Evolutionary conservation across 2,113 vertebrate species (phyloP).

Genomic region (Festucalex cinctus): DNA sequence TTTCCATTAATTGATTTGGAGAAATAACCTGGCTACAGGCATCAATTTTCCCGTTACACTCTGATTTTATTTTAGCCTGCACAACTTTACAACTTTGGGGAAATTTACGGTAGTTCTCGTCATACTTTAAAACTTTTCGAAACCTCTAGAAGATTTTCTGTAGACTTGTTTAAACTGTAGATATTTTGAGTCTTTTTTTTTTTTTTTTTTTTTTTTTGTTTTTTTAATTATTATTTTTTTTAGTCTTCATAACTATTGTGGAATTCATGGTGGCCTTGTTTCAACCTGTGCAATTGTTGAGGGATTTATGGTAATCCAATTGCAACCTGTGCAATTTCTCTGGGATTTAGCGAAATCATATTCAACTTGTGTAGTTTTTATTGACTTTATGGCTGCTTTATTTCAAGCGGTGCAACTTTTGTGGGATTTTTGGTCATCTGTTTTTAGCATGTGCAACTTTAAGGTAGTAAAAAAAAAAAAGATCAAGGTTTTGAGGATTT

Average conservation of each 20-base stretch:
- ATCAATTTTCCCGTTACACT: neutral
- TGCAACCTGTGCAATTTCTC: neutral
- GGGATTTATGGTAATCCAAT: neutral
- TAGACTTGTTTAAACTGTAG: neutral
- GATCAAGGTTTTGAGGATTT: neutral
- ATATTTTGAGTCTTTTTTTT: neutral
- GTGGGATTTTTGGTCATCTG: neutral
- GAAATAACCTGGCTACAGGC: neutral
- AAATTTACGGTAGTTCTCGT: neutral
- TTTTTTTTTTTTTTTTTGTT: too few species aligned
- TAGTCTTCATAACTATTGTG: neutral
- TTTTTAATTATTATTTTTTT: too few species aligned
- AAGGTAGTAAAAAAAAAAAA: too few species aligned
- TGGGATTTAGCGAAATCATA: neutral
- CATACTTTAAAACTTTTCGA: too few species aligned
- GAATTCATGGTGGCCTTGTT: neutral
- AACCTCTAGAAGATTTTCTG: neutral
- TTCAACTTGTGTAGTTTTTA: neutral
- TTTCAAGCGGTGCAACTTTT: neutral
- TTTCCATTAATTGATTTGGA: neutral
- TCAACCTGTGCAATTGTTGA: neutral
- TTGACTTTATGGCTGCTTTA: neutral
- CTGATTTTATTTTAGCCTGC: neutral
- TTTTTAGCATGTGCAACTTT: neutral
- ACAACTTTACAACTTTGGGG: neutral